A percentile compares a stretch with the other conserved stretches of the same genome.
Conservation (phyloP, 1,140 invertebrate species). For the Pseudomyrmex flavicornis region DNA sequence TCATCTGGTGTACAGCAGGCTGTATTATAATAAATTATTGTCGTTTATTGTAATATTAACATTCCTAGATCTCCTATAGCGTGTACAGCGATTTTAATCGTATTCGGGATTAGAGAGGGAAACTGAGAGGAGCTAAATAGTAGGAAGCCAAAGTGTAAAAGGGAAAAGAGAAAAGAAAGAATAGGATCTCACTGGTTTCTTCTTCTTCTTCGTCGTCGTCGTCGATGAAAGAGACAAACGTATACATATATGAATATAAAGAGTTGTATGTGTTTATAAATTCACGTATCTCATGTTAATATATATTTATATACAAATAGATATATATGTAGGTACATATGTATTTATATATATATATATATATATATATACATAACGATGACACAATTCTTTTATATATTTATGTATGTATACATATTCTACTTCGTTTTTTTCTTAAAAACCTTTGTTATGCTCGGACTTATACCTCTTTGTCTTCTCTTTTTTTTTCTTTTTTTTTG, state of each 20-base stretch:
- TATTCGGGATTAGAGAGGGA: constrained; percentile 78
- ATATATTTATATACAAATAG: background rate
- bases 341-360: constrained; percentile 6
- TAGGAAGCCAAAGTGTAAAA: background rate
- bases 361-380: background rate
- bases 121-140: constrained; percentile 51
- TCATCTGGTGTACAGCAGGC: constrained; percentile 84
- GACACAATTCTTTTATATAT: background rate
- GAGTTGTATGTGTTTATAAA: background rate
- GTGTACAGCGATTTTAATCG: constrained; percentile 82
- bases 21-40: constrained; percentile 85
- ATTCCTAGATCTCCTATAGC: constrained; percentile 84
- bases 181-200: constrained; percentile 58
- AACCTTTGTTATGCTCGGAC: constrained; percentile 73
- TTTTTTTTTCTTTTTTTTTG: constrained; percentile 44
- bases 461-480: constrained; percentile 50
- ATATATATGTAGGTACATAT: constrained; percentile 20
- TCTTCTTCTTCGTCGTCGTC: constrained; percentile 26
- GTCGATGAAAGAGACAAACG: constrained; percentile 50
- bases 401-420: constrained; percentile 16
- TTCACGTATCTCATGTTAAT: too few relatives aligned
- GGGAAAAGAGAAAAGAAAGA: constrained; percentile 26
- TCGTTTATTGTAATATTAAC: constrained; percentile 85
- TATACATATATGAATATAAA: constrained; percentile 39
- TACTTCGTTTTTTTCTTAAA: constrained; percentile 28